phyloP scores from a whole-genome alignment of 2,888 invertebrate species.

The Mesodorylaimus sp. region DNA sequence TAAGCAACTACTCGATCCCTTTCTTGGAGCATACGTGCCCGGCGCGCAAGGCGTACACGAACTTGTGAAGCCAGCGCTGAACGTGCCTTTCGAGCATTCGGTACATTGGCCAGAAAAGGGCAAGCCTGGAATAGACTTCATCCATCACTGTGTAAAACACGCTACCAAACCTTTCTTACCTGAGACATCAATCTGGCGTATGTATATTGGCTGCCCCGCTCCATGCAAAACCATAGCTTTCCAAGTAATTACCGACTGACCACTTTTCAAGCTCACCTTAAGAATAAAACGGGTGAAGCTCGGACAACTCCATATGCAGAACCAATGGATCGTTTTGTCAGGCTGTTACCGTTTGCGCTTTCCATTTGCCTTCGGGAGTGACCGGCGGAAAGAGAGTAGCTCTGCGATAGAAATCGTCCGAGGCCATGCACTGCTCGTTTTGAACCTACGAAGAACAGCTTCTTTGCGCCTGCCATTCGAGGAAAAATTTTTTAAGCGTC shows the following conservation, averaged over 20 bases:
- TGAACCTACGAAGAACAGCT: conserved; percentile 31
- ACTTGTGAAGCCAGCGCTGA: conserved; percentile 31
- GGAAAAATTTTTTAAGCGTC: neutral
- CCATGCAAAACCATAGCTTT: neutral
- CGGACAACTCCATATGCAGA: no score
- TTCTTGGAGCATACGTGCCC: conserved; percentile 30
- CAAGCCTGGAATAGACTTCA: conserved; percentile 33
- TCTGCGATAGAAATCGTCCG: conserved; percentile 11
- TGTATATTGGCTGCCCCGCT: neutral
- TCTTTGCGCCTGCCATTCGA: no score
- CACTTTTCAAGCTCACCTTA: conserved; percentile 2
- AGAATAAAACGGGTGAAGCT: neutral
- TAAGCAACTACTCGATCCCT: neutral
- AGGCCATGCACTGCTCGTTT: conserved; percentile 38
- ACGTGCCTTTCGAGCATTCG: conserved; percentile 34
- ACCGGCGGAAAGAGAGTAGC: conserved; percentile 32
- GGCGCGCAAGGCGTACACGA: conserved; percentile 36
- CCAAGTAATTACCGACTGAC: conserved; percentile 9
- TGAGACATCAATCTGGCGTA: neutral
- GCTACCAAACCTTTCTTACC: no score
- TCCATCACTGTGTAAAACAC: no score
- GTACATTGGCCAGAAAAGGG: conserved; percentile 40
- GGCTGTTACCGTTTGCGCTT: conserved; percentile 29
- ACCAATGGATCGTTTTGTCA: no score
- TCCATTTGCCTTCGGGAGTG: conserved; percentile 37